Evolutionary conservation across 37 sponge, comb jelly and placozoan genomes (phyloP).

Genomic region (Ianthella basta): DNA sequence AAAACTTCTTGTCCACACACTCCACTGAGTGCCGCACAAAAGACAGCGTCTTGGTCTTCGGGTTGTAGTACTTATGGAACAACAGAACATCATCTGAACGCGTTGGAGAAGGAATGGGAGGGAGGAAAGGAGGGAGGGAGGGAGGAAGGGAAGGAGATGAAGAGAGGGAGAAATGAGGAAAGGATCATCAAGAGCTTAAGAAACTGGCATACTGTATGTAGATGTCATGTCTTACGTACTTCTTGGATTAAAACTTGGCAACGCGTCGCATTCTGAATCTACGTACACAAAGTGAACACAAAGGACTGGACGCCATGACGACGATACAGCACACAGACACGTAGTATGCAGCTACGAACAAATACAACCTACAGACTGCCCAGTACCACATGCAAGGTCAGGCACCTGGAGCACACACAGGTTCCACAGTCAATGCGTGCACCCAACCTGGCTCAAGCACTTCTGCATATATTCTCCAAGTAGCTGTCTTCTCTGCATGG

Average conservation of each 20-base stretch:
- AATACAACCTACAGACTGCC: not conserved
- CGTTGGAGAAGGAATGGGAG: not conserved
- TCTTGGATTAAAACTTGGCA: not conserved
- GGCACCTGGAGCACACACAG: too few species aligned
- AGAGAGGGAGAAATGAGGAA: not conserved
- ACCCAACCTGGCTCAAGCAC: conserved; percentile 61
- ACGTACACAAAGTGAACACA: not conserved
- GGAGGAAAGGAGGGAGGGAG: not conserved
- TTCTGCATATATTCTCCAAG: conserved; percentile 73
- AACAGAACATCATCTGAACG: conserved; percentile 70
- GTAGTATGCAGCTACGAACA: not conserved
- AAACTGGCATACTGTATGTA: not conserved
- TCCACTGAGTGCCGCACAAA: conserved; percentile 76
- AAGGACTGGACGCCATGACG: not conserved
- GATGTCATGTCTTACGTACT: not conserved
- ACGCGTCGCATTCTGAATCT: not conserved
- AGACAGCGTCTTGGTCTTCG: conserved; percentile 42
- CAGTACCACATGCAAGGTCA: not conserved
- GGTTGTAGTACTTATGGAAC: conserved; percentile 92
- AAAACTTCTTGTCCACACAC: conserved; percentile 49
- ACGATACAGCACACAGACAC: not conserved
- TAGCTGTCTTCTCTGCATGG: conserved; percentile 51
- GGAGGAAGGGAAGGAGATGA: conserved; percentile 1
- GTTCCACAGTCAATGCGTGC: too few species aligned
- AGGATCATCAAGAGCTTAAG: not conserved